Evolutionary conservation across 1,140 invertebrate genomes (phyloP), one percentile per base, ranked within the genome.

Genomic region (Zeugodacus cucurbitae): DNA sequence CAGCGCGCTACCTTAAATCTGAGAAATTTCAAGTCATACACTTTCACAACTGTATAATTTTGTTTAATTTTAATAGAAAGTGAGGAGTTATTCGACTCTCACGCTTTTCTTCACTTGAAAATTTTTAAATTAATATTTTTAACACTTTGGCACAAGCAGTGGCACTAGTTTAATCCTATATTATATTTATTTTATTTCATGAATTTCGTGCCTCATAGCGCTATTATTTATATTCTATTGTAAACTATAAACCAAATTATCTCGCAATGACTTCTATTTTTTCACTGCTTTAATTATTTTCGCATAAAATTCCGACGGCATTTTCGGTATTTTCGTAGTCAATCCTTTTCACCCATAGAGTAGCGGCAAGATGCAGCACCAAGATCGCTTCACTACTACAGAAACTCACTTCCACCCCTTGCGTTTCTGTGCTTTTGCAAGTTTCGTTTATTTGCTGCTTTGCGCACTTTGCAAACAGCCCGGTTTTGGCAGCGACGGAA

Each of bases 111-210:
- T 48, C 64, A 86, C 62, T 20, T 54, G 26, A 3, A 82, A 3
- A 88, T 62, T 85, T 59, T 85, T 17, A 64, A 64, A 41, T 82
- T 48, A 26, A 82, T 26, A 64, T 88, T 34, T 32, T 88, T 59
- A 44, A 29, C 85, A 86, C 59, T 67, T 62, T 22, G 67, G 70
- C 74, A 87, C 59, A n/a, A 70, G 48, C 29, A n/a, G 14, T 87
- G 62, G 26, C 58, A 67, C 48, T 17, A 54, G 48, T 54, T 20
- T 62, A 62, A 44, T 67, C 37, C 22, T 37, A 57, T 32, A 88
- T 44, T 67, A 74, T 87, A 44, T 88, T 88, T 70, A 26, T 48
- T 86, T 88, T 85, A 8, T 32, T 62, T 85, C 32, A 62, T 57
- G 62, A 88, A 44, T 88, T 88, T 44, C 29, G 82, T 44, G 86